These are phyloP conservation scores for Frankliniella fusca DNA, from an alignment of 2,888 invertebrate genomes.

Conservation along the genomic window DNA sequence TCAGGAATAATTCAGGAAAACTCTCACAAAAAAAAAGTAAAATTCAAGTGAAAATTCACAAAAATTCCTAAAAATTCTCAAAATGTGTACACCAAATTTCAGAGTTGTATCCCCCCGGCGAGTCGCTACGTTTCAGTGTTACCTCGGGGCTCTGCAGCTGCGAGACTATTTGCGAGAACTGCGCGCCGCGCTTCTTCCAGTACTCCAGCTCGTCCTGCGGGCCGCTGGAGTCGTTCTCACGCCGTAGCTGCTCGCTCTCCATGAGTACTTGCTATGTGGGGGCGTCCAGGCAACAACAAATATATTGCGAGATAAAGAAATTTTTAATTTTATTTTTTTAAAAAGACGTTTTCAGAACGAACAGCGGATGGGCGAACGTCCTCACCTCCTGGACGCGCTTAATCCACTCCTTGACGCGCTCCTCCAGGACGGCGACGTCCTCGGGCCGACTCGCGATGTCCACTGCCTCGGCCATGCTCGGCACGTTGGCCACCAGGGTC, in stretches of 20 bases:
- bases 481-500: slow-evolving; percentile 57
- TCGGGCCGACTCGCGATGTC: slow-evolving; percentile 64
- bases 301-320: too few species aligned
- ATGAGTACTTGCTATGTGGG: slow-evolving; percentile 64
- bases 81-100: too few species aligned
- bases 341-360: slow-evolving; percentile 28
- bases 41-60: too few species aligned
- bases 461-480: slow-evolving; percentile 61
- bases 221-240: slow-evolving; percentile 83
- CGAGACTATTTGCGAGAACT: slow-evolving; percentile 80
- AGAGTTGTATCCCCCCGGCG: too few species aligned
- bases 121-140: slow-evolving; percentile 29
- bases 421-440: slow-evolving; percentile 63
- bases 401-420: slow-evolving; percentile 72
- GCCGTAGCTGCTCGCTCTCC: slow-evolving; percentile 85
- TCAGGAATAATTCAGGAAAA: too few species aligned
- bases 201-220: slow-evolving; percentile 94
- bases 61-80: too few species aligned
- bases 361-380: background rate
- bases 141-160: slow-evolving; percentile 62
- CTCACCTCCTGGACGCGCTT: slow-evolving; percentile 68
- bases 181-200: slow-evolving; percentile 92
- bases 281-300: background rate
- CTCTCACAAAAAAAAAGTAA: too few species aligned
- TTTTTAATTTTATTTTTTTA: too few species aligned